Percentiles rank a stretch among this genome's conserved stretches.
phyloP scores from a whole-genome alignment of 2,113 vertebrate species.

The Sinocyclocheilus anophthalmus region DNA sequence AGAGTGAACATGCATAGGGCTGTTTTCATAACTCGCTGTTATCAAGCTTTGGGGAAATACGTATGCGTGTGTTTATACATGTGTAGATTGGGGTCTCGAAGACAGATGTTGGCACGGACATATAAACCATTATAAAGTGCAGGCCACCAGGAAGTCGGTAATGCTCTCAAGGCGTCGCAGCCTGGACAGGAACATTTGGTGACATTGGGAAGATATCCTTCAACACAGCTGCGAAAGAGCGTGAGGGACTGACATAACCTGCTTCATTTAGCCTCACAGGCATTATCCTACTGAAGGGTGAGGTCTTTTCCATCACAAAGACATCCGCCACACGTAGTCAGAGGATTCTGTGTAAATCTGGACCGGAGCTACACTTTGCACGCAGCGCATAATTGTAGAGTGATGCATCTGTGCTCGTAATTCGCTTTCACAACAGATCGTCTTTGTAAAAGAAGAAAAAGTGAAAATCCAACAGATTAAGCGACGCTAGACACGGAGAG shows the following conservation, averaged over 20 bases:
- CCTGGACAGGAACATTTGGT: conserved; percentile 59
- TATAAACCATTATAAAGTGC: conserved; percentile 60
- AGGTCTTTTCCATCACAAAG: conserved; percentile 33
- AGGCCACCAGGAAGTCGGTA: conserved; percentile 64
- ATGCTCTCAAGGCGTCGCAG: conserved; percentile 55
- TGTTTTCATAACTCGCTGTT: conserved; percentile 55
- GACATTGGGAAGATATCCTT: conserved; percentile 41
- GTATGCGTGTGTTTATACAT: conserved; percentile 26
- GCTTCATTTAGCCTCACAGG: conserved; percentile 50
- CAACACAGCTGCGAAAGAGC: conserved; percentile 21
- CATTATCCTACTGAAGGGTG: conserved; percentile 2
- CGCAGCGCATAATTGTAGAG: conserved; percentile 63
- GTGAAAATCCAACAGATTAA: conserved; percentile 40
- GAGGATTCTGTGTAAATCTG: conserved; percentile 41
- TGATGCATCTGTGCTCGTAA: conserved; percentile 58
- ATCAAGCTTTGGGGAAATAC: conserved; percentile 46
- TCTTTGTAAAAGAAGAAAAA: conserved; percentile 58
- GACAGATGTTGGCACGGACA: conserved; percentile 59
- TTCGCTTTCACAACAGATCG: conserved; percentile 65
- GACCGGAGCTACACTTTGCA: conserved; percentile 53
- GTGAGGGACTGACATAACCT: conserved; percentile 32
- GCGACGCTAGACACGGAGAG: background rate
- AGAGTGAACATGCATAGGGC: conserved; percentile 33
- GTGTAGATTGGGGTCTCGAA: conserved; percentile 36
- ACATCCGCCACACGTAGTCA: conserved; percentile 46